phyloP scores from a whole-genome alignment of 2,888 invertebrate species.

The Idaea dimidiata region DNA sequence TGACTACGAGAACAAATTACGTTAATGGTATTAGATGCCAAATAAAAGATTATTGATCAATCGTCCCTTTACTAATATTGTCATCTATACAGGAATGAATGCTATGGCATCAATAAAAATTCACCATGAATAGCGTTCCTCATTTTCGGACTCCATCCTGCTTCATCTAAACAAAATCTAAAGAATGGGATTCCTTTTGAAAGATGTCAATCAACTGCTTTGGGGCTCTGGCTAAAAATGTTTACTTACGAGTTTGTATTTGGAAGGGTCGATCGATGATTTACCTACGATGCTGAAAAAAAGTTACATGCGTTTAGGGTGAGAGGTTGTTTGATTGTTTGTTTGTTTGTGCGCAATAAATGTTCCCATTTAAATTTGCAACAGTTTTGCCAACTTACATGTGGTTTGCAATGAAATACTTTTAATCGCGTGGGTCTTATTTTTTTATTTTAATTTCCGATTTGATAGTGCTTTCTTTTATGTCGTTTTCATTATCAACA shows the following conservation, averaged over 20 bases:
- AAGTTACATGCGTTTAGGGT: too few species aligned
- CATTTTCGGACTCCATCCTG: conserved; percentile 46
- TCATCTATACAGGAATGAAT: conserved; percentile 21
- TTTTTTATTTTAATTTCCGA: too few species aligned
- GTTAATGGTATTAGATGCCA: conserved; percentile 25
- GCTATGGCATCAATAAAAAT: conserved; percentile 20
- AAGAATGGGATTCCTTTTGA: conserved; percentile 57
- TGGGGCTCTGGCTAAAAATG: conserved; percentile 51
- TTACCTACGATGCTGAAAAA: too few species aligned
- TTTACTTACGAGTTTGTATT: conserved; percentile 24
- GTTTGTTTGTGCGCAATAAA: too few species aligned
- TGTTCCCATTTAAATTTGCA: too few species aligned
- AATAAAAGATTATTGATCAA: conserved; percentile 25
- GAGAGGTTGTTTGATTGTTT: too few species aligned
- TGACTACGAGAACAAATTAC: conserved; percentile 6
- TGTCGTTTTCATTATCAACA: too few species aligned
- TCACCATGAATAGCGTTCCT: conserved; percentile 49
- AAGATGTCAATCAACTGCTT: conserved; percentile 69
- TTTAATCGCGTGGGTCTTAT: too few species aligned
- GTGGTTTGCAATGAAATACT: too few species aligned
- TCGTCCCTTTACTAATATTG: conserved; percentile 27
- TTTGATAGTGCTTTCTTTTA: too few species aligned
- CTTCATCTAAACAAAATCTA: conserved; percentile 65
- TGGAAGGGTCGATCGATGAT: neutral
- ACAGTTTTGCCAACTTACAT: too few species aligned